A percentile compares a stretch with the other conserved stretches of the same genome.
Conservation (phyloP, 2,888 invertebrate genomes). For the Platerodrilus igneus region DNA sequence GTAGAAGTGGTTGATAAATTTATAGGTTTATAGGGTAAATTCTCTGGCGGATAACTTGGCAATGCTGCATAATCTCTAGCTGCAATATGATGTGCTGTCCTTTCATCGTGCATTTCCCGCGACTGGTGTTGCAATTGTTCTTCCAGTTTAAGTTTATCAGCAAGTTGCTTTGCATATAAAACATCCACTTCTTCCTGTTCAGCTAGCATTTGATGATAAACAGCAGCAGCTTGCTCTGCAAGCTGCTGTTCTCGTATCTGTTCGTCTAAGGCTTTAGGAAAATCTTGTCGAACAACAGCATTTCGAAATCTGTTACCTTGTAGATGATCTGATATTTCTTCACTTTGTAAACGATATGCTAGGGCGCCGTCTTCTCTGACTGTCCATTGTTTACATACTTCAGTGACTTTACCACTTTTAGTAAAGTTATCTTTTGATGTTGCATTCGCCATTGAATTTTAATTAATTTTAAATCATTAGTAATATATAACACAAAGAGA, state of each 20-base stretch:
- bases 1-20: slow-evolving; percentile 29
- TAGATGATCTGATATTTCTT: slow-evolving; percentile 77
- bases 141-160: slow-evolving; percentile 59
- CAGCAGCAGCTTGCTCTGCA: slow-evolving; percentile 58
- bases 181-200: slow-evolving; percentile 70
- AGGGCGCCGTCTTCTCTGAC: slow-evolving; percentile 79
- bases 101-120: slow-evolving; percentile 53
- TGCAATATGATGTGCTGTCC: slow-evolving; percentile 47
- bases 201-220: slow-evolving; percentile 56
- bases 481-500: too few relatives aligned
- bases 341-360: slow-evolving; percentile 73
- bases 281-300: slow-evolving; percentile 72
- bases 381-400: slow-evolving; percentile 78
- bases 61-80: slow-evolving; percentile 10
- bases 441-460: slow-evolving; percentile 23
- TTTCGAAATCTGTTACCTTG: slow-evolving; percentile 70
- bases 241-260: slow-evolving; percentile 65
- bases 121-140: slow-evolving; percentile 51
- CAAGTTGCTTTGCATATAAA: slow-evolving; percentile 61
- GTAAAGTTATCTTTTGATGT: slow-evolving; percentile 56
- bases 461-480: too few relatives aligned
- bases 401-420: slow-evolving; percentile 62
- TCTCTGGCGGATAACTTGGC: slow-evolving; percentile 13
- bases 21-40: slow-evolving; percentile 33
- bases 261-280: slow-evolving; percentile 69